Evolutionary conservation across 2,113 vertebrate genomes (phyloP).

Genomic region (Rhagologus leucostigma): DNA sequence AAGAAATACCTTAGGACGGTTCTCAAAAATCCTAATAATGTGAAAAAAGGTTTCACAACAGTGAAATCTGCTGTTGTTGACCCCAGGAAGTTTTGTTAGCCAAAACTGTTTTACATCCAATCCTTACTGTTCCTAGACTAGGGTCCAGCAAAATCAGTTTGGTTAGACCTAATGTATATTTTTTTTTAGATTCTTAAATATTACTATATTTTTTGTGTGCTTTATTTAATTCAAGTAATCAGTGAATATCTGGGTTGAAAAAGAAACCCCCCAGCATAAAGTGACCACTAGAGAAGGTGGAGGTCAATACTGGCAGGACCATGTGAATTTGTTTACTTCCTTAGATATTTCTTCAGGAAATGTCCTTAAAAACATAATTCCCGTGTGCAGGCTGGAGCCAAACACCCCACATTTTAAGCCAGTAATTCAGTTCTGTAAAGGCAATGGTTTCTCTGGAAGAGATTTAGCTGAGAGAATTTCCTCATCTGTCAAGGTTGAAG

Average conservation of each 20-base stretch:
- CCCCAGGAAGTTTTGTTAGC: too few species aligned
- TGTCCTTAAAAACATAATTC: not conserved
- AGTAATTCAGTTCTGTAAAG: not conserved
- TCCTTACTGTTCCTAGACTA: not conserved
- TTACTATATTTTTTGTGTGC: not conserved
- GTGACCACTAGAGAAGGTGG: not conserved
- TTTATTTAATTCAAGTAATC: not conserved
- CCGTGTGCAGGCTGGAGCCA: not conserved
- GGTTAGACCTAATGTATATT: not conserved
- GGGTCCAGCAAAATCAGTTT: not conserved
- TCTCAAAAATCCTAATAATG: too few species aligned
- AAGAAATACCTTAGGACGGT: not conserved
- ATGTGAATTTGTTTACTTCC: slow-evolving; percentile 8
- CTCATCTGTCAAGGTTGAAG: not conserved
- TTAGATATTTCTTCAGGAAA: not conserved
- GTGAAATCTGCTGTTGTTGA: not conserved
- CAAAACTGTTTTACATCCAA: not conserved
- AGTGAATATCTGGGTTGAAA: not conserved
- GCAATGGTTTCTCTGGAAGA: not conserved
- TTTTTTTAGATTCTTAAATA: not conserved
- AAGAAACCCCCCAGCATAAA: not conserved
- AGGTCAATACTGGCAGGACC: not conserved
- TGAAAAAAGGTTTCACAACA: rapidly evolving
- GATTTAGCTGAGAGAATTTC: not conserved
- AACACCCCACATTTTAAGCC: not conserved